These are phyloP conservation scores for Cervus canadensis DNA, from an alignment of 2,113 vertebrate species.

Conservation along the genomic window DNA sequence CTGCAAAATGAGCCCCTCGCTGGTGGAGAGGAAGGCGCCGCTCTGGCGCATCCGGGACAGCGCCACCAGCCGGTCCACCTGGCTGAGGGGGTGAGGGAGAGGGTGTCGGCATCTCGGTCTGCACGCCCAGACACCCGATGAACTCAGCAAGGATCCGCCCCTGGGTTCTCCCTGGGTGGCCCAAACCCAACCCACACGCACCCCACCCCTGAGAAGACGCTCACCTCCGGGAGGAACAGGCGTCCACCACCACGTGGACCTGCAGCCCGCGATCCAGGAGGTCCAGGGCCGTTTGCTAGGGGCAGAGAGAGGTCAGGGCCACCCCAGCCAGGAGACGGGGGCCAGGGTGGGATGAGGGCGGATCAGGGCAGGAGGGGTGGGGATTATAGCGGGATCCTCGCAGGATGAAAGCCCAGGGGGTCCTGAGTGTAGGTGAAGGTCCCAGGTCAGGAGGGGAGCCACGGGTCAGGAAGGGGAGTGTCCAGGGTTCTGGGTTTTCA, in stretches of 20 bases:
- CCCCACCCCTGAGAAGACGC: no score
- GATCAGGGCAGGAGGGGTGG: background rate
- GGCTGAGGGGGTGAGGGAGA: conserved; percentile 74
- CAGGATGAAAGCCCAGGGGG: background rate
- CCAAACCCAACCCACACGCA: rapidly evolving
- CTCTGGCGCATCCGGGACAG: conserved; percentile 90
- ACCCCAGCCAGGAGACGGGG: background rate
- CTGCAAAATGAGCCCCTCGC: conserved; percentile 89
- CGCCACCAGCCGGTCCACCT: conserved; percentile 91
- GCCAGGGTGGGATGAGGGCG: background rate
- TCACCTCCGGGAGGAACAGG: conserved; percentile 91
- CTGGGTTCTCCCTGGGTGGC: background rate
- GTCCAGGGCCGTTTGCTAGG: conserved; percentile 88
- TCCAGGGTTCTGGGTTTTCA: background rate
- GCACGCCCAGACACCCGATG: background rate
- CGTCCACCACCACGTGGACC: conserved; percentile 92
- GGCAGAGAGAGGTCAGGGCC: background rate
- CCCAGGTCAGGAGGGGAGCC: background rate
- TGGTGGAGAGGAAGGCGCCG: conserved; percentile 89
- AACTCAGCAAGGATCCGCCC: background rate
- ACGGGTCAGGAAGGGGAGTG: background rate
- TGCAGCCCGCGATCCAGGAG: conserved; percentile 88
- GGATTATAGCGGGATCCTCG: background rate
- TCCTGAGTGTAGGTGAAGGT: background rate
- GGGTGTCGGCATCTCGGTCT: rapidly evolving